phyloP scores from a whole-genome alignment of 1,140 invertebrate genomes.

The Araneus ventricosus region DNA sequence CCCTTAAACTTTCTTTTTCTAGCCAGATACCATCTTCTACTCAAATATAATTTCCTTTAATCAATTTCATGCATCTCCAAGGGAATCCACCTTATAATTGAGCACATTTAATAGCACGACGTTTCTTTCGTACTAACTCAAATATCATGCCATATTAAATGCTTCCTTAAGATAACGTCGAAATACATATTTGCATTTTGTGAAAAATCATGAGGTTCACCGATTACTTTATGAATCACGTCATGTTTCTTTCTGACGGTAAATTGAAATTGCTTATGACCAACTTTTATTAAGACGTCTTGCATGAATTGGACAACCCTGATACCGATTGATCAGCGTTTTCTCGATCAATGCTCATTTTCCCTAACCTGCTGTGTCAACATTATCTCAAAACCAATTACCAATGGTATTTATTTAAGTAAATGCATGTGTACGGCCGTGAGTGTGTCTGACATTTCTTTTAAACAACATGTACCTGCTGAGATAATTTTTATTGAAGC shows the following conservation, averaged over 20 bases:
- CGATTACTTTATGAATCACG: not conserved
- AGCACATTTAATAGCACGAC: not conserved
- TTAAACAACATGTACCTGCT: not conserved
- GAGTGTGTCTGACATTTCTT: not conserved
- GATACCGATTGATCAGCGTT: not conserved
- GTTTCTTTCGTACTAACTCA: not conserved
- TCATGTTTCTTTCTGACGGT: not conserved
- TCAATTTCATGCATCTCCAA: not conserved
- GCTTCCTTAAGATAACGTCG: not conserved
- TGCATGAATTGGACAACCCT: constrained; percentile 28
- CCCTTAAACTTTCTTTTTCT: too few relatives aligned
- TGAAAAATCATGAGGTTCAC: not conserved
- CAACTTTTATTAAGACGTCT: constrained; percentile 39
- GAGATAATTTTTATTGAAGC: not conserved
- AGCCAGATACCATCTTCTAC: too few relatives aligned
- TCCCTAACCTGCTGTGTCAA: constrained; percentile 15
- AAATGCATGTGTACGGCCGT: not conserved
- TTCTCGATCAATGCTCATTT: constrained; percentile 23
- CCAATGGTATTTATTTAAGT: constrained; percentile 45
- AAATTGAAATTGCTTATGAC: constrained; percentile 25
- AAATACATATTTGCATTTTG: constrained; percentile 21
- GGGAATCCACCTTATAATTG: not conserved
- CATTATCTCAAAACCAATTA: constrained; percentile 31
- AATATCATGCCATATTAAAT: not conserved
- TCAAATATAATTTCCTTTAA: too few relatives aligned